phyloP scores from a whole-genome alignment of 2,113 vertebrate genomes.

The Chaenogobius annularis region DNA sequence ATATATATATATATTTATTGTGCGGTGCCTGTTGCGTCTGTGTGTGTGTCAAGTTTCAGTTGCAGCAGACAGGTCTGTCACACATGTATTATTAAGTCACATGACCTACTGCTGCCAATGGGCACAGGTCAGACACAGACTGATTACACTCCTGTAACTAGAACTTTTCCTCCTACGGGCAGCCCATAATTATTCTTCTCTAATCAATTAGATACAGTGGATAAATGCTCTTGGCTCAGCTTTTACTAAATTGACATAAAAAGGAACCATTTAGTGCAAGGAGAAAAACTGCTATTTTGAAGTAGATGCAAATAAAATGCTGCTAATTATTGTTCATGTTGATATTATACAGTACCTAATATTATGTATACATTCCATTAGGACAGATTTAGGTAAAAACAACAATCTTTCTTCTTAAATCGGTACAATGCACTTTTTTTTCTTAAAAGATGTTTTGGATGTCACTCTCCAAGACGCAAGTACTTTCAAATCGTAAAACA shows the following conservation, averaged over 20 bases:
- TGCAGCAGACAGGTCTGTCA: background rate
- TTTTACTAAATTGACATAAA: background rate
- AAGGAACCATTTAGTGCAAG: background rate
- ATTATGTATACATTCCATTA: background rate
- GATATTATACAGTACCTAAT: background rate
- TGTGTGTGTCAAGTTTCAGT: background rate
- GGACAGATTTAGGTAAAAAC: background rate
- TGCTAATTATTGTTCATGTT: background rate
- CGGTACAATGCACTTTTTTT: too few species aligned
- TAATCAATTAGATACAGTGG: background rate
- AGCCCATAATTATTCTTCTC: slow-evolving; percentile 3
- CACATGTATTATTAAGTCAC: slow-evolving; percentile 17
- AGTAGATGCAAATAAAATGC: background rate
- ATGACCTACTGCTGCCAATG: slow-evolving; percentile 9
- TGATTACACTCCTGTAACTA: slow-evolving; percentile 1
- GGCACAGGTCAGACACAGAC: slow-evolving; percentile 9
- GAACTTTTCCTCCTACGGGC: background rate
- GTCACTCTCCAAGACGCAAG: too few species aligned
- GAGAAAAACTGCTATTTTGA: background rate
- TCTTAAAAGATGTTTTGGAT: too few species aligned
- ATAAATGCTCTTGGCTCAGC: background rate
- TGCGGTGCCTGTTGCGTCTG: background rate
- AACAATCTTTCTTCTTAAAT: too few species aligned
- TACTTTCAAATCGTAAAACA: too few species aligned
- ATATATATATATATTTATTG: background rate